phyloP scores from a whole-genome alignment of 37 sponge, comb jelly and placozoan species.

The Halichondria panicea region DNA sequence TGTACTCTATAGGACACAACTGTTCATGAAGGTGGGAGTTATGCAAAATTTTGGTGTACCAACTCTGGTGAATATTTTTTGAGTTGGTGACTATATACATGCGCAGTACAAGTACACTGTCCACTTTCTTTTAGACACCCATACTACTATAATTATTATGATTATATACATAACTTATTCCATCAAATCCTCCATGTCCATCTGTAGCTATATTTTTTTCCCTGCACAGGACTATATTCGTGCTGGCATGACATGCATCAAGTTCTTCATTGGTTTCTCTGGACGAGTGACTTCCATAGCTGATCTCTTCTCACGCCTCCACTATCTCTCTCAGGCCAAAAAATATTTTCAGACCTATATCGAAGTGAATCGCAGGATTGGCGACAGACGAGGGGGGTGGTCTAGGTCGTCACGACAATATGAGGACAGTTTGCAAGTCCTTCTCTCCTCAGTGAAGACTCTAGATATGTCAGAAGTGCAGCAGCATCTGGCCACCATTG shows the following conservation, averaged over 20 bases:
- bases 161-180: neutral
- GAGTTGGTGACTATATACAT: too few relatives aligned
- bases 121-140: neutral
- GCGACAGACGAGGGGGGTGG: slow-evolving; percentile 3
- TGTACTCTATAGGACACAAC: slow-evolving; percentile 73
- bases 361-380: neutral
- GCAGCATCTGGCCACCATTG: slow-evolving; percentile 51
- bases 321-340: slow-evolving; percentile 57
- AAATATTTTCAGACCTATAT: slow-evolving; percentile 55
- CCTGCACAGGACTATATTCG: slow-evolving; percentile 71
- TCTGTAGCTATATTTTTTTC: neutral
- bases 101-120: too few relatives aligned
- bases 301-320: slow-evolving; percentile 55
- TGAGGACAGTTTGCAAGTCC: neutral
- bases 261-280: slow-evolving; percentile 78
- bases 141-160: neutral
- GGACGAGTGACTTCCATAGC: slow-evolving; percentile 51
- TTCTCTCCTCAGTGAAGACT: slow-evolving; percentile 11
- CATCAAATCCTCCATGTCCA: neutral
- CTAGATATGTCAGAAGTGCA: slow-evolving; percentile 37
- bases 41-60: neutral
- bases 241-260: slow-evolving; percentile 86
- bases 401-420: neutral
- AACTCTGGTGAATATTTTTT: too few relatives aligned
- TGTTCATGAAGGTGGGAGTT: slow-evolving; percentile 77